A percentile compares a stretch with the other conserved stretches of the same genome.
These are phyloP conservation scores for Osmoderma eremita DNA, from an alignment of 2,888 invertebrate genomes.

Conservation along the genomic window DNA sequence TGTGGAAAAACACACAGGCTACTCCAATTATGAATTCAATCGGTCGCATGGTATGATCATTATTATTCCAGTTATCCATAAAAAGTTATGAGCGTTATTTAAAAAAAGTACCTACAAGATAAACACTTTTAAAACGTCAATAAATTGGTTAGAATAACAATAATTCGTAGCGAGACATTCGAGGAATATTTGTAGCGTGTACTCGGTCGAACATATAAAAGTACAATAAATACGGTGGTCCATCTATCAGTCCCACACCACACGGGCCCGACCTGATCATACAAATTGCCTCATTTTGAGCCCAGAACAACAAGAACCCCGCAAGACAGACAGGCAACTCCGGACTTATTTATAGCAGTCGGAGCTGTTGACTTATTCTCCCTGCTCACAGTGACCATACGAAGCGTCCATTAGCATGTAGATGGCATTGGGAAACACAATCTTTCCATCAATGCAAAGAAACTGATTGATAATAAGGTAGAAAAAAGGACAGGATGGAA, in stretches of 20 bases:
- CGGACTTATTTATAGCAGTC: conserved; percentile 48
- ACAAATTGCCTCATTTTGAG: conserved; percentile 51
- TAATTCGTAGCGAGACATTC: no score
- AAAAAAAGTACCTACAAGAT: no score
- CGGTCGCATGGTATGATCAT: no score
- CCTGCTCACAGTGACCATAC: conserved; percentile 41
- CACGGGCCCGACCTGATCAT: conserved; percentile 49
- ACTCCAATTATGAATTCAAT: no score
- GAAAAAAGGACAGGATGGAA: neutral
- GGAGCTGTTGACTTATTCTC: conserved; percentile 47
- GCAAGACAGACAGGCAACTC: conserved; percentile 46
- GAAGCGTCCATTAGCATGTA: conserved; percentile 40
- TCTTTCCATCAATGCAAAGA: conserved; percentile 26
- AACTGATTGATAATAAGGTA: neutral
- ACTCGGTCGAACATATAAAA: neutral
- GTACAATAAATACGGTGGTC: conserved; percentile 28
- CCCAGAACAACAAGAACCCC: conserved; percentile 41
- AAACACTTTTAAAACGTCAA: no score
- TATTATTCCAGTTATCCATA: no score
- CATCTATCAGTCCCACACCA: conserved; percentile 50
- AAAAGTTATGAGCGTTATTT: no score
- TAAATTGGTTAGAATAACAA: no score
- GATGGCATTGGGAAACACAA: conserved; percentile 15
- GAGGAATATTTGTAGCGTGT: neutral
- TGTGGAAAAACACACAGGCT: no score